Conservation (phyloP, 92 coral and sea anemone species). For the Umimayanthus kanabou region DNA sequence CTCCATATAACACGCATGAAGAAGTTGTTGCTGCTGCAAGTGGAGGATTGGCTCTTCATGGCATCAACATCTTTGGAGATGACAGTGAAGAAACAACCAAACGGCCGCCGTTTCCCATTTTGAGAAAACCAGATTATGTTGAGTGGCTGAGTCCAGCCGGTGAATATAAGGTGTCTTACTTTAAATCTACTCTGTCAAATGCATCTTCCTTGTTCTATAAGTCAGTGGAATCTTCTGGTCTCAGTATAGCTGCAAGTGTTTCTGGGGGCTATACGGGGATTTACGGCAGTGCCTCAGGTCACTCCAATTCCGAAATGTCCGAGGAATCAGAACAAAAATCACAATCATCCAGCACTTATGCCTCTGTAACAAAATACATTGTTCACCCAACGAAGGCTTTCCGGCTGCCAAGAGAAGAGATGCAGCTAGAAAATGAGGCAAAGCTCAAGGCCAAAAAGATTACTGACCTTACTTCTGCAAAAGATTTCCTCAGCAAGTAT, state of each 20-base stretch:
- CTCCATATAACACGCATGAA: conserved; percentile 22
- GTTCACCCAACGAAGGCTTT: conserved; percentile 32
- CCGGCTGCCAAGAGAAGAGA: conserved; percentile 11
- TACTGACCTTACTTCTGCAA: neutral
- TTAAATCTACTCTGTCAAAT: conserved; percentile 12
- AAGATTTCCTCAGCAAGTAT: conserved; percentile 5
- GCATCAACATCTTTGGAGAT: neutral
- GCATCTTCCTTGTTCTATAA: conserved; percentile 6
- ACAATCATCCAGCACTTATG: neutral
- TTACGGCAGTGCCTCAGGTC: conserved; percentile 4
- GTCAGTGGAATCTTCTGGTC: conserved; percentile 34
- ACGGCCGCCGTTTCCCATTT: conserved; percentile 33
- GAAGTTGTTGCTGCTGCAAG: conserved; percentile 30
- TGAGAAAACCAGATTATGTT: conserved; percentile 29
- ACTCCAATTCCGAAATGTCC: neutral
- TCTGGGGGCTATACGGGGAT: conserved; percentile 8
- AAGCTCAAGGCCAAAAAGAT: neutral
- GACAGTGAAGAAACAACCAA: conserved; percentile 3
- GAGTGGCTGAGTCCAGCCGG: conserved; percentile 25
- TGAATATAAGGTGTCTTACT: conserved; percentile 5
- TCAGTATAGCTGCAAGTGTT: conserved; percentile 24
- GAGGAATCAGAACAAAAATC: neutral
- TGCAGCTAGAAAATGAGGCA: conserved; percentile 21
- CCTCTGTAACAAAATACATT: conserved; percentile 22
- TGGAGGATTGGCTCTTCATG: conserved; percentile 20